Evolutionary conservation across 2,797 vertebrate species (phyloP), one percentile per base, ranked within the genome.

Genomic region (Hybognathus amarus): DNA sequence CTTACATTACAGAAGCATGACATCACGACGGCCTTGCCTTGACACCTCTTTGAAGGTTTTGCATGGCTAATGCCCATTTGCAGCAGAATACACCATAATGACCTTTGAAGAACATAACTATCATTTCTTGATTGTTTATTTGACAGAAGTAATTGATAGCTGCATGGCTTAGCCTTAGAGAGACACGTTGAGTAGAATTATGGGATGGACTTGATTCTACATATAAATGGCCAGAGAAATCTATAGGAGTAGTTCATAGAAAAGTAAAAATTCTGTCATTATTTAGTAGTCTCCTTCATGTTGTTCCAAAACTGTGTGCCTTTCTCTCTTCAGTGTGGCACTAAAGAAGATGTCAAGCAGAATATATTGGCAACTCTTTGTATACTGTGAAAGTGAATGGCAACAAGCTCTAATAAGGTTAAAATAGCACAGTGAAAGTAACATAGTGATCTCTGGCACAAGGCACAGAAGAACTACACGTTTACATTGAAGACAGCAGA

Each of bases 41-140:
- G 94, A 96, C 96, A 97, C 94, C 91, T 94, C 93, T 93, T 90
- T 89, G 93, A 93, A 96, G 95, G 94, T 95, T 96, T 93, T 96
- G 97, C 97, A 98, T 98, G 97, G 96, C 96, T 93, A 92, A 76
- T 93, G 90, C 77, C 79, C 91, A 90, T 92, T 93, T 90, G 92
- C 85, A 6, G 90, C 89, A 91, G 89, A 90, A 88, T 79, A 83
- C 64, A 85, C 52, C 47, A 67, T 36, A 59, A 47, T 50, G 54
- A 89, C 78, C 64, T 33, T 56, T 86, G 82, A 89, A 85, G 82
- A 87, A 40, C n/a, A 45, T 7, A 2, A 47, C 1, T 66, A 85
- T 54, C 7, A 77, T 90, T 52, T 88, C 66, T 67, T 85, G 87
- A 90, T 30, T 85, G 85, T 87, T 79, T 67, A 36, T 82, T 54